Base-by-base conservation (phyloP, 92 coral and sea anemone species). In the Ricordea florida region DNA sequence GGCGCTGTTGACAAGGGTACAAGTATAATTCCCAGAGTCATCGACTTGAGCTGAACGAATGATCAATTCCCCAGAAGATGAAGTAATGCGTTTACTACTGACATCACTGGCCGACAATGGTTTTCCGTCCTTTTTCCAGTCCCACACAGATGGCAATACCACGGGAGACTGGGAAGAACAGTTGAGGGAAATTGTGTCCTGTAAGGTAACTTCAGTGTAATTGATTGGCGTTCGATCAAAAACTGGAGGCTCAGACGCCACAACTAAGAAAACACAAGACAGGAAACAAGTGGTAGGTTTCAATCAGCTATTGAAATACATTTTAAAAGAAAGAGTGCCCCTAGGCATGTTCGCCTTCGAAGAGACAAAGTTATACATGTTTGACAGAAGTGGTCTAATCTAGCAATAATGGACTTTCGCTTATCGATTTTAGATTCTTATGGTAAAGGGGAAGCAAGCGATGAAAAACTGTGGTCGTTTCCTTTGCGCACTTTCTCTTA, bases 21-120 rank as follows among this genome's bases (percentile, higher is more conserved):
- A 94, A 3, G 94, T 62, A 80, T 94, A 94, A 35, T 72, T 81
- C 0, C 98, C 98, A 29, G 87, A 62, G 37, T 94, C 98, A 33
- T 35, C 72, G 21, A 73, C 73, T 25, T 30, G 66, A 3, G 74
- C 83, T 14, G 45, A 45, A 30, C 55, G 67, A 56, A 91, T 74
- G 5, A 82, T 37, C 23, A 87, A 69, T 32, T 79, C 69, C 18
- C 96, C 92, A 21, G 48, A 18, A 10, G 72, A 36, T 2, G 78
- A 56, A 23, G 80, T 68, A 36, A 83, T 67, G 45, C 86, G 24
- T 31, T 51, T 57, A 10, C 78, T 62, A 66, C 2, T 47, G 21
- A 78, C 51, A 29, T 74, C 87, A 13, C 23, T 37, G 6, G 36
- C 57, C 20, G 74, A 14, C 18, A 91, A 69, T 0, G 87, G 88